Conservation (phyloP, 2,797 vertebrate species). For the Peromyscus aztecus region DNA sequence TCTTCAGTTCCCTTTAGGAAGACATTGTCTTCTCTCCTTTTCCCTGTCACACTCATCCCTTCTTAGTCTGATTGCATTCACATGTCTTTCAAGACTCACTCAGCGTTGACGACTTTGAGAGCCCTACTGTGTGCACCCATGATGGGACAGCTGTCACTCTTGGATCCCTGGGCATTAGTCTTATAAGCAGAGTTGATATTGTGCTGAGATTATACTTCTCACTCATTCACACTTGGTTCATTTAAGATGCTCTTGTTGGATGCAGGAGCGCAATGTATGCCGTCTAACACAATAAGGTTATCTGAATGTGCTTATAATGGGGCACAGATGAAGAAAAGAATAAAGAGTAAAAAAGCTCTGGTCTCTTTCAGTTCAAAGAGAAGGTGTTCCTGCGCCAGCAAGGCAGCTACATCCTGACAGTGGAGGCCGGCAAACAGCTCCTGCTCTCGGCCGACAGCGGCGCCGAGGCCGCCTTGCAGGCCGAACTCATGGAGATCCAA, state of each 20-base stretch:
- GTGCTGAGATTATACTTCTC: neutral
- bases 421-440: conserved; percentile 96
- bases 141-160: neutral
- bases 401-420: conserved; percentile 95
- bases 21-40: neutral
- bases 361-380: conserved; percentile 94
- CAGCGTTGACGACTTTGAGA: neutral
- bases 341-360: conserved; percentile 62
- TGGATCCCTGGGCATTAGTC: neutral
- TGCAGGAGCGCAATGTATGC: neutral
- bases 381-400: conserved; percentile 96
- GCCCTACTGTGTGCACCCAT: neutral
- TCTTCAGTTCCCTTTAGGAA: neutral
- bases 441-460: conserved; percentile 92
- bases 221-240: neutral
- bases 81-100: neutral
- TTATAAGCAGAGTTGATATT: neutral
- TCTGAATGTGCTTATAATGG: neutral
- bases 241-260: neutral
- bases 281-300: neutral
- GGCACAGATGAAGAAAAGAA: neutral
- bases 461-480: conserved; percentile 93
- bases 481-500: conserved; percentile 95
- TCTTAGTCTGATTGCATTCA: neutral
- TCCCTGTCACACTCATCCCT: neutral